Base-by-base conservation (phyloP, 2,888 invertebrate genomes). In the Diaprepes abbreviatus region DNA sequence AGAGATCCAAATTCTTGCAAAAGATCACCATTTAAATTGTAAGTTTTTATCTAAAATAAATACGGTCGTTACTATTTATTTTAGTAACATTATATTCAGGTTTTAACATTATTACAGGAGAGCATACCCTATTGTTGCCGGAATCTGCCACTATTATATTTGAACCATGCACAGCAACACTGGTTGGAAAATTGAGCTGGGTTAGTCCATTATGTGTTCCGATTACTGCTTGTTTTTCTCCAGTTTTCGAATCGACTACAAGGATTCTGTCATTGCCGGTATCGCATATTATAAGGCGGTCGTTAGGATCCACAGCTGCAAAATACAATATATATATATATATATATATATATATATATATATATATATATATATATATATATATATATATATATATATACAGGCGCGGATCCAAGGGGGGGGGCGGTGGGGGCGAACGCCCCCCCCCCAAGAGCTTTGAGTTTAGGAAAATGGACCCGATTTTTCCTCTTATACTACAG, bases 241-340 rank as follows among this genome's bases (percentile, higher is more conserved):
- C 75, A 4, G 69, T 57, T 54, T 69, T 60, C 1, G 74, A 52
- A 54, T 89, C 84, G 1, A 90, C 77, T 10, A 89, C 83, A 82
- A 90, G 86, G 3, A 90, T 86, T 64, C 93, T 86, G 79, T 93
- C 91, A 78, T 93, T 93, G 69, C 93, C 93, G 66, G 92, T 92
- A 78, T 94, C 93, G 52, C 91, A 92, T 0, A 93, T 88, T 74
- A 92, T 91, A 12, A 93, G 86, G 87, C 85, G 48, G 7, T 58
- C 66, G 50, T 69, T 57, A 17, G 72, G 60, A 21, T 66, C 38
- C 48, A 72, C 69, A 3, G 62, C 65, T 64, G 45, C 17, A 40
- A 65, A 50, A 31, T 4, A 24, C n/a, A n/a, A n/a, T n/a, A n/a
- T n/a, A n/a, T n/a, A n/a, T n/a, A n/a, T n/a, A n/a, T n/a, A n/a